These are phyloP conservation scores for Amphimallon solstitiale DNA, from an alignment of 2,888 invertebrate species.

Conservation along the genomic window DNA sequence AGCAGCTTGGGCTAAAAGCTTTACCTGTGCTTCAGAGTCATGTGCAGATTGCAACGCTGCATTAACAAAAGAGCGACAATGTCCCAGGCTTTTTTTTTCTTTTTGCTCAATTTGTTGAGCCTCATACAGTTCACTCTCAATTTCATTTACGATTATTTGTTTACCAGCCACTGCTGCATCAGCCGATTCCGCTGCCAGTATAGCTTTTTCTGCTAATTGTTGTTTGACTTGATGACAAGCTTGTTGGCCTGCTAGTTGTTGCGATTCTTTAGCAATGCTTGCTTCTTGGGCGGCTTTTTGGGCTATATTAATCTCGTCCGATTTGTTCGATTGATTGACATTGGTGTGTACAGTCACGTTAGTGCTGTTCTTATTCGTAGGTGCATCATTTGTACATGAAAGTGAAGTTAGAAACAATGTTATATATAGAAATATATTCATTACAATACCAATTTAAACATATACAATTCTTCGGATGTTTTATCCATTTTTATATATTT, in stretches of 20 bases:
- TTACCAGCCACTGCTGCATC: slow-evolving; percentile 77
- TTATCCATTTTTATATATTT: too few relatives aligned
- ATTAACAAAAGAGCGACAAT: slow-evolving; percentile 72
- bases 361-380: too few relatives aligned
- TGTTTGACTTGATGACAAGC: slow-evolving; percentile 76
- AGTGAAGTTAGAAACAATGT: too few relatives aligned
- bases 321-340: slow-evolving; percentile 24
- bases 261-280: slow-evolving; percentile 77
- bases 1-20: slow-evolving; percentile 64
- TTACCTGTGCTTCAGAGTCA: slow-evolving; percentile 66
- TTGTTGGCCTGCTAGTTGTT: slow-evolving; percentile 75
- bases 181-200: slow-evolving; percentile 77
- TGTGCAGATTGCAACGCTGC: slow-evolving; percentile 72
- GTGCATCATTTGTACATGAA: too few relatives aligned
- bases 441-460: too few relatives aligned
- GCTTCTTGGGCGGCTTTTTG: slow-evolving; percentile 80
- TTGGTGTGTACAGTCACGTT: too few relatives aligned
- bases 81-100: slow-evolving; percentile 70
- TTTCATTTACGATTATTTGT: slow-evolving; percentile 74
- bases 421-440: too few relatives aligned
- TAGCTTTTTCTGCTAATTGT: slow-evolving; percentile 76
- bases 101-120: slow-evolving; percentile 64
- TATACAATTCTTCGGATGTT: too few relatives aligned
- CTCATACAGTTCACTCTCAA: slow-evolving; percentile 75
- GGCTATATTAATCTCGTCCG: slow-evolving; percentile 71